phyloP scores from a whole-genome alignment of 2,888 invertebrate genomes.

The Trichogramma dendrolimi region DNA sequence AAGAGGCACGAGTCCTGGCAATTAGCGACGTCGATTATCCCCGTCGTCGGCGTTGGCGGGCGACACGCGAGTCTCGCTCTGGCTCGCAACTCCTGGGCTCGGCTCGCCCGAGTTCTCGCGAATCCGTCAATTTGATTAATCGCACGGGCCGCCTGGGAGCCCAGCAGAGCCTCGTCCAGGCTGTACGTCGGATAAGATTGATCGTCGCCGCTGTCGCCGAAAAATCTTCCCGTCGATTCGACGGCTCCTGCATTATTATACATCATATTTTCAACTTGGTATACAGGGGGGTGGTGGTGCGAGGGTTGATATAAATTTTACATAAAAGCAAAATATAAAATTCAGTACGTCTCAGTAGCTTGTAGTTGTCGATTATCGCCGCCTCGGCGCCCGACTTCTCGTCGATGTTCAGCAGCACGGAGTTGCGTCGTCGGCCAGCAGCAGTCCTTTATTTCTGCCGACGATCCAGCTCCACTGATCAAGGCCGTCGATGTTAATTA shows the following conservation, averaged over 20 bases:
- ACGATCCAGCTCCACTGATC: conserved; percentile 48
- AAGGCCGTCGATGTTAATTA: conserved; percentile 56
- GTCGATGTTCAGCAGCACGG: conserved; percentile 70
- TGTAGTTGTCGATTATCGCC: conserved; percentile 37
- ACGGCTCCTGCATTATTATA: conserved; percentile 29
- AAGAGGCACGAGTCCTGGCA: conserved; percentile 41
- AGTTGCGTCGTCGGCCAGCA: conserved; percentile 51
- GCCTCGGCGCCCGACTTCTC: conserved; percentile 47
- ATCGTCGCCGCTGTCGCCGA: conserved; percentile 35
- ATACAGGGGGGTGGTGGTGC: neutral
- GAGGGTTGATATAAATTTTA: neutral
- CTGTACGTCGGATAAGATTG: conserved; percentile 36
- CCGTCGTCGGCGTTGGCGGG: conserved; percentile 18
- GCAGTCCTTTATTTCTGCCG: neutral
- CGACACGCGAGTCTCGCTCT: too few relatives aligned
- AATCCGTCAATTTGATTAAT: conserved; percentile 29
- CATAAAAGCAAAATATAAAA: neutral
- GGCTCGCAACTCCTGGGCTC: conserved; percentile 3
- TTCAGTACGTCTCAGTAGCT: conserved; percentile 40
- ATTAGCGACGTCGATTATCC: conserved; percentile 30
- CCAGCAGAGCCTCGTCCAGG: conserved; percentile 26
- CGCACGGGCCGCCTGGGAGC: conserved; percentile 34
- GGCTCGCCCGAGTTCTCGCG: conserved; percentile 4
- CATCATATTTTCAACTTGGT: too few relatives aligned
- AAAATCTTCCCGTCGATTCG: conserved; percentile 31